Base-by-base conservation (phyloP, 1,140 invertebrate genomes). In the Trichonephila clavipes region DNA sequence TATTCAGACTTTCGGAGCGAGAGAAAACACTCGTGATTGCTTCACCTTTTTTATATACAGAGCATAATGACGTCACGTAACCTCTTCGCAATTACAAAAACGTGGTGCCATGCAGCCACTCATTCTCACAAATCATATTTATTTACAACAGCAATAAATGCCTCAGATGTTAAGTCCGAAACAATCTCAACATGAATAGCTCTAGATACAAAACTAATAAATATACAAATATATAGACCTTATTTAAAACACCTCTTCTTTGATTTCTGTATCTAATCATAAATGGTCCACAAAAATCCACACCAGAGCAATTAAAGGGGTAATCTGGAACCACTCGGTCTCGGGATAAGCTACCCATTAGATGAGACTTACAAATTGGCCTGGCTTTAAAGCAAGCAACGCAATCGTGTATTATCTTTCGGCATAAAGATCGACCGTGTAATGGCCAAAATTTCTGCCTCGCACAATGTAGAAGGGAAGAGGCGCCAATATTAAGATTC, bases 201-300 rank as follows among this genome's bases (percentile, higher is more conserved):
- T 83, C 40, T 83, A 28, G 81, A 10, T 83, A 14, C 24, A 83
- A 83, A 83, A 51, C 81, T 34, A n/a, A n/a, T n/a, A n/a, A n/a
- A n/a, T n/a, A n/a, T n/a, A n/a, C n/a, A n/a, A n/a, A n/a, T n/a
- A n/a, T 51, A 83, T n/a, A n/a, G n/a, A n/a, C n/a, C n/a, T n/a
- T n/a, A n/a, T n/a, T n/a, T n/a, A n/a, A n/a, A n/a, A n/a, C 81
- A 83, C 40, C 21, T 83, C 40, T 14, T 34, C 24, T 28, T 34
- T 10, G 24, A 51, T 40, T 10, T 28, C 81, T 40, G 28, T 83
- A 34, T 28, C 40, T 83, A n/a, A n/a, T 83, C 28, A 5, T 44
- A 72, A 93, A 93, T 21, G 88, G 92, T 8, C 92, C 92, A 61
- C 88, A 93, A 93, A 90, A 93, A 77, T 93, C 92, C 10, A 93